A percentile compares a stretch with the other conserved stretches of the same genome.
phyloP scores from a whole-genome alignment of 2,113 vertebrate genomes.

The Psammodynastes pulverulentus region DNA sequence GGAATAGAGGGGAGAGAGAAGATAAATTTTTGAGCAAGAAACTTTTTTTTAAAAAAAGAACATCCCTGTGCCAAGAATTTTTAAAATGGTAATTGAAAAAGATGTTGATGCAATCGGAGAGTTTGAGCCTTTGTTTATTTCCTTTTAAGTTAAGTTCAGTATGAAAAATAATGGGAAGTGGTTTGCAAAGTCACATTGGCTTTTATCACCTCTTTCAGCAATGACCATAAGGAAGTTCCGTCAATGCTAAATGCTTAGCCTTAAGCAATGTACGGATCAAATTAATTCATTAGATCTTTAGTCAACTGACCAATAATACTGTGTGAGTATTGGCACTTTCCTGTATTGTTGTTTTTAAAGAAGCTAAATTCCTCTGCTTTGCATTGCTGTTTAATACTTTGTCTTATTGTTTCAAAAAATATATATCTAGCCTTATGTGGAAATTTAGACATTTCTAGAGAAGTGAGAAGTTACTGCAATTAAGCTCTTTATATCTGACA shows the following conservation, averaged over 20 bases:
- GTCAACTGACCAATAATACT: background rate
- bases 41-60: background rate
- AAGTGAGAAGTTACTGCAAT: background rate
- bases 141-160: background rate
- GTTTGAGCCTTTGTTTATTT: constrained; percentile 13
- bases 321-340: constrained; percentile 30
- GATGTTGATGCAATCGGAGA: background rate
- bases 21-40: background rate
- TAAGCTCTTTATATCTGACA: fast-evolving
- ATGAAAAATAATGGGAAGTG: constrained; percentile 56
- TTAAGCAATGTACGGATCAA: constrained; percentile 28
- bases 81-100: background rate
- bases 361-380: background rate
- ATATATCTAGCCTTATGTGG: background rate
- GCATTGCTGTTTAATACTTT: fast-evolving
- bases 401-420: background rate
- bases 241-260: background rate
- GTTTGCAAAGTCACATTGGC: constrained; percentile 44
- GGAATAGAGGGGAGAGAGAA: background rate
- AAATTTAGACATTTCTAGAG: background rate
- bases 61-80: background rate
- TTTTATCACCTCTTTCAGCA: constrained; percentile 55
- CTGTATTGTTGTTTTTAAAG: background rate
- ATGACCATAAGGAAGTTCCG: constrained; percentile 24
- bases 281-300: background rate